Percentiles rank a stretch among this genome's conserved stretches.
Conservation (phyloP, 64 coral and sea anemone species). For the Porites lutea region DNA sequence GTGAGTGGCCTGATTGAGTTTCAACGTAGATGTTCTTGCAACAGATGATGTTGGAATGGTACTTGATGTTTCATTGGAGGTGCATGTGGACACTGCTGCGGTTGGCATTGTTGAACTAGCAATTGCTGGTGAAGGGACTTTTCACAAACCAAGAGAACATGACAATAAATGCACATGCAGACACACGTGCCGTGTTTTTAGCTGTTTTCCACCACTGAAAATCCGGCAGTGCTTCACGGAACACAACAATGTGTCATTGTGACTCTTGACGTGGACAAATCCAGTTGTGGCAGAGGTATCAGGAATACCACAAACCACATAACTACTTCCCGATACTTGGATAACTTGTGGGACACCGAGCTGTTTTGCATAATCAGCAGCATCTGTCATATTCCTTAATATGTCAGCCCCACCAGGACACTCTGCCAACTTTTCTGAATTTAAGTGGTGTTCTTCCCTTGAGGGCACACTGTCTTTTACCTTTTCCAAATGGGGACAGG, state of each 20-base stretch:
- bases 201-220: not conserved
- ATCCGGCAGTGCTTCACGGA: not conserved
- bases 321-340: not conserved
- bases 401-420: not conserved
- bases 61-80: not conserved
- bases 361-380: not conserved
- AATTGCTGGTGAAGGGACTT: not conserved
- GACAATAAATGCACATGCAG: not conserved
- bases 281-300: not conserved
- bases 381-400: not conserved
- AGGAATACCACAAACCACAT: slow-evolving; percentile 5
- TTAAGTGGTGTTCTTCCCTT: not conserved
- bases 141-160: not conserved
- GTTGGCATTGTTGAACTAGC: not conserved
- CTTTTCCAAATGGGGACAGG: not conserved
- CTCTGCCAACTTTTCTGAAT: not conserved
- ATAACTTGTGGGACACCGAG: not conserved
- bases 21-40: not conserved
- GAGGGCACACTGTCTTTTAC: not conserved
- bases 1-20: not conserved
- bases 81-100: not conserved
- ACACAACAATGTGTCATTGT: not conserved
- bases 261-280: not conserved
- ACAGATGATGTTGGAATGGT: not conserved
- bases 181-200: not conserved